A percentile compares a stretch with the other conserved stretches of the same genome.
Evolutionary conservation across 2,797 vertebrate species (phyloP).

Genomic region (Microcaecilia unicolor): DNA sequence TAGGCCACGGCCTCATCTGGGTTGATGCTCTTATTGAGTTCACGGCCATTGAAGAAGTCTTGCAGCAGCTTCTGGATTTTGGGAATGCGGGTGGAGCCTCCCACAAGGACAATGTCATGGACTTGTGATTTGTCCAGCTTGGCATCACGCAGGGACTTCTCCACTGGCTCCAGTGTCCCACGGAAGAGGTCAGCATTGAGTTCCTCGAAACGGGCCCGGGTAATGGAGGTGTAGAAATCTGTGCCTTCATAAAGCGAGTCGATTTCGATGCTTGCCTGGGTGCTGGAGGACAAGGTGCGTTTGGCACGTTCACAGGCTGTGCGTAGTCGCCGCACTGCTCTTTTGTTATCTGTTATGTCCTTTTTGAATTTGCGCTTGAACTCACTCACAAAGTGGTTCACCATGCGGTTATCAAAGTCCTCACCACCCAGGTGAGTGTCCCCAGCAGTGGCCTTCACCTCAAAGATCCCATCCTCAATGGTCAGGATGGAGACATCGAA

Average conservation of each 20-base stretch:
- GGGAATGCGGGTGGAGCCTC: constrained; percentile 77
- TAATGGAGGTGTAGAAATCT: constrained; percentile 83
- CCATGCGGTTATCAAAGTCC: constrained; percentile 77
- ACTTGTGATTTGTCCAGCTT: constrained; percentile 75
- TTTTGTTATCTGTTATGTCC: constrained; percentile 78
- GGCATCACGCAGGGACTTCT: constrained; percentile 73
- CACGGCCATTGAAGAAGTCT: constrained; percentile 77
- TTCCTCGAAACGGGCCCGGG: constrained; percentile 79
- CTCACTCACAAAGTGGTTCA: constrained; percentile 76
- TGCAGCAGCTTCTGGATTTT: constrained; percentile 79
- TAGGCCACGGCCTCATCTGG: constrained; percentile 81
- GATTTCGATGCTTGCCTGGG: constrained; percentile 69
- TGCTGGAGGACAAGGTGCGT: constrained; percentile 69
- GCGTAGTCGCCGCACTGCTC: constrained; percentile 68
- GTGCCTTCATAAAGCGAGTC: constrained; percentile 76
- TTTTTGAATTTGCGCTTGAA: constrained; percentile 81
- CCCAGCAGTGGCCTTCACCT: constrained; percentile 76
- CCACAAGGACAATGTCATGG: constrained; percentile 78
- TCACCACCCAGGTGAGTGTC: constrained; percentile 77
- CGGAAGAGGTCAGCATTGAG: constrained; percentile 78
- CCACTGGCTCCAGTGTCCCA: constrained; percentile 76
- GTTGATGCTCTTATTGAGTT: constrained; percentile 82
- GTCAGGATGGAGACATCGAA: constrained; percentile 82
- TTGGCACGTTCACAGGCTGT: constrained; percentile 70
- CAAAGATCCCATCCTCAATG: constrained; percentile 80